A percentile compares a stretch with the other conserved stretches of the same genome.
phyloP scores from a whole-genome alignment of 2,113 vertebrate genomes.

The Indicator maculatus region DNA sequence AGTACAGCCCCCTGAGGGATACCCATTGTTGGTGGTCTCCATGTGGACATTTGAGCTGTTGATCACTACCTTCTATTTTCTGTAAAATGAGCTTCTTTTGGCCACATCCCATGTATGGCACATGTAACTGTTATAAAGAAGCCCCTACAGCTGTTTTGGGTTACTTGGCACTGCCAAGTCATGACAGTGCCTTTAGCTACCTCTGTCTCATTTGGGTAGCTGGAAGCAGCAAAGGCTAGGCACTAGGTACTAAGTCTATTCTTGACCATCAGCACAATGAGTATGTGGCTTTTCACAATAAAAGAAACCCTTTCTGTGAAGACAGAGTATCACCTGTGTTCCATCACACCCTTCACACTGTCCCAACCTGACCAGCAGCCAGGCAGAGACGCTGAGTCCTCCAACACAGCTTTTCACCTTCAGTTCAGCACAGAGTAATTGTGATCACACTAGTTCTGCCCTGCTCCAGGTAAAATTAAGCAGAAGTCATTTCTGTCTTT shows the following conservation, averaged over 20 bases:
- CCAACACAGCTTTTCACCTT: background rate
- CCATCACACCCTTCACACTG: background rate
- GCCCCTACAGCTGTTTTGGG: background rate
- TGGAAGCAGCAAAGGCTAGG: background rate
- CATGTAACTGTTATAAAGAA: background rate
- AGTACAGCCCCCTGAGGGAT: background rate
- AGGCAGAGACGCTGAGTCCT: background rate
- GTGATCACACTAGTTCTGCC: background rate
- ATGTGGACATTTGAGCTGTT: background rate
- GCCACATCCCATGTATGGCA: background rate
- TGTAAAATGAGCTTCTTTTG: background rate
- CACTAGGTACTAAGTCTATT: background rate
- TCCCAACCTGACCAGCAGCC: fast-evolving
- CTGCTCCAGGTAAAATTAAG: background rate
- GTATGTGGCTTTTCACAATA: fast-evolving
- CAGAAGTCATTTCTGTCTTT: background rate
- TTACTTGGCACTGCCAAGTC: background rate
- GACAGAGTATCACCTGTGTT: background rate
- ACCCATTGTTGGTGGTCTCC: background rate
- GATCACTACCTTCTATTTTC: background rate
- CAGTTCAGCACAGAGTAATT: background rate
- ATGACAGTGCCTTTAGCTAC: background rate
- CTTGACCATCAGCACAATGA: background rate
- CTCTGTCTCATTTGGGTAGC: background rate
- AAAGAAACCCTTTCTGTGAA: background rate